Conservation (phyloP, 2,888 invertebrate species). For the Sussaba pulchella region DNA sequence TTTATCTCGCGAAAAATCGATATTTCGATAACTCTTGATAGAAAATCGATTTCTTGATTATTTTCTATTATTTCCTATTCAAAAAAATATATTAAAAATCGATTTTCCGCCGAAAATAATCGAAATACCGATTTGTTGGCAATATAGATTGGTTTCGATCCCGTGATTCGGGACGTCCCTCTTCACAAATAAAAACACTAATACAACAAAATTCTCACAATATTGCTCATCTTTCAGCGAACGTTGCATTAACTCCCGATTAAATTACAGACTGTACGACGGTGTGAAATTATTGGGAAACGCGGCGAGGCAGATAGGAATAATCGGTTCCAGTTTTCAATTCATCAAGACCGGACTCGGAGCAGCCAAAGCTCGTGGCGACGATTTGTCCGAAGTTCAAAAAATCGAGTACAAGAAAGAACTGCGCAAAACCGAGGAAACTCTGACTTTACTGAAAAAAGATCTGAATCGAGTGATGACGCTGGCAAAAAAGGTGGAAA, state of each 20-base stretch:
- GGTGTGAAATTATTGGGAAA: constrained; percentile 86
- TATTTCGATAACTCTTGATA: no score
- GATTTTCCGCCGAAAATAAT: no score
- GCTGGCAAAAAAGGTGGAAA: constrained; percentile 72
- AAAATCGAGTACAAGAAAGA: constrained; percentile 69
- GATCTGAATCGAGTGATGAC: constrained; percentile 70
- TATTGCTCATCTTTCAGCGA: no score
- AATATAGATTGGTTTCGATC: no score
- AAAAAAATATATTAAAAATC: no score
- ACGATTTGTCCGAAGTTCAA: constrained; percentile 62
- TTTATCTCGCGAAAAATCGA: no score
- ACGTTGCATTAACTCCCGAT: neutral
- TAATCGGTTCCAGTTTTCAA: constrained; percentile 86
- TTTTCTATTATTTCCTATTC: no score
- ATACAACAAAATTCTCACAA: no score
- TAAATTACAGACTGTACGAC: constrained; percentile 85
- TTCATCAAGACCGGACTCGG: constrained; percentile 82
- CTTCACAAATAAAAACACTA: no score
- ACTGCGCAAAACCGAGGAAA: constrained; percentile 69
- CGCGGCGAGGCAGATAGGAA: constrained; percentile 86
- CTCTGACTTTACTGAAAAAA: constrained; percentile 69
- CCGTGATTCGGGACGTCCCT: no score
- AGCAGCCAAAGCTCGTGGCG: constrained; percentile 56
- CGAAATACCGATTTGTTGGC: no score
- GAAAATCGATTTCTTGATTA: no score